Evolutionary conservation across 2,113 vertebrate species (phyloP), one percentile per base, ranked within the genome.

Genomic region (Centrocercus urophasianus): DNA sequence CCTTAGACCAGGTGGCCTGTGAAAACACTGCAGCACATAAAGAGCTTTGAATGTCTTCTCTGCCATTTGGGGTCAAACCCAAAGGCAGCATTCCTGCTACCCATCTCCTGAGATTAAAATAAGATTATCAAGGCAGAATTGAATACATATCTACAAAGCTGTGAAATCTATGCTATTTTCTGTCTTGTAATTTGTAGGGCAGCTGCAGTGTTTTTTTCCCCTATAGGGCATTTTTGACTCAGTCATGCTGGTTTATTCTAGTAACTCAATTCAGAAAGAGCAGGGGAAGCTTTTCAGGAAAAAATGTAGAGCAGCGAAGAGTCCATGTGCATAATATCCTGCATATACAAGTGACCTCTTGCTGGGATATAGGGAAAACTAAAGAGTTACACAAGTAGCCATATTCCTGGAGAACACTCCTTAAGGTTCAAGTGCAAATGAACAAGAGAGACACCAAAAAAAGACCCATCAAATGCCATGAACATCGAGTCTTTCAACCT

Each of bases 1-100:
- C 40, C 45, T 89, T 91, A 54, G 32, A 83, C 87, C 89, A 92
- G 94, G 94, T 87, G 81, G 54, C 82, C 84, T 85, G 71, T 85
- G 78, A 92, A 87, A 95, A 85, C 66, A 82, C 74, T 74, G 54
- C 6, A 73, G 78, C 91, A 73, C 25, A 6, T 79, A 63, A 73
- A 85, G 64, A 84, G 56, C 64, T 87, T 61, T 85, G 50, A 78
- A 70, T 74, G 81, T 61, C 43, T 64, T 82, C 43, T 73, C 91
- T 27, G 42, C 19, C 10, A 85, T 77, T 85, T 61, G 79, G 72
- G 67, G 83, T 94, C 63, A 92, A 92, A 56, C 3, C 5, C 30
- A 92, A 87, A 77, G 45, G 42, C 42, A 87, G 56, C 79, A 85
- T 93, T 92, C 67, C 67, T 42, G 56, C 45, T 89, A 72, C 22